Evolutionary conservation across 2,797 vertebrate genomes (phyloP), one percentile per base, ranked within the genome.

Genomic region (Tolypeutes matacus): DNA sequence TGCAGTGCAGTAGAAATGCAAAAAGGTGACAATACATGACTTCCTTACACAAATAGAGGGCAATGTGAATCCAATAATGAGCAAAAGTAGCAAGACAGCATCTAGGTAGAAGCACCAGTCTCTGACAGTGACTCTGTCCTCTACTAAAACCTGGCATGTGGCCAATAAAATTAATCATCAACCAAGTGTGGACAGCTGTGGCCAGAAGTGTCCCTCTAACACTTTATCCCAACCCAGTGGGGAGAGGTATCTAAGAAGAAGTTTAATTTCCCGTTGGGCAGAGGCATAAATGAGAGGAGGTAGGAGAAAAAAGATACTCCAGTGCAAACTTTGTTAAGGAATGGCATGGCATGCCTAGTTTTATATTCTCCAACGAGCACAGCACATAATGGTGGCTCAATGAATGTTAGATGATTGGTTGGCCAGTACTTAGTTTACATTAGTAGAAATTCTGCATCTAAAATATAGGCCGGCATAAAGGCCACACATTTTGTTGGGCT

Each of bases 261-360:
- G 5, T 49, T 89, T 75, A 13, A 77, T 62, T 86, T 58, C 4
- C 31, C 83, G 14, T 5, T 9, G 12, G 2, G 56, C 31, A 92
- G 80, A 78, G 46, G 89, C 13, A 84, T 31, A 92, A 86, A 56
- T 70, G 17, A 77, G 60, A 87, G 18, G 53, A 70, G 34, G 91
- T 18, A 3, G 18, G 29, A 6, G 14, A 91, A 76, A 56, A 81
- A 84, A 86, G 36, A 78, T 60, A 56, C 7, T 17, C n/a, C 46
- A 56, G 53, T 56, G n/a, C 7, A 39, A 58, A 42, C 27, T 51
- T 78, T 2, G 36, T 87, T 25, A 51, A 70, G 58, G 56, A 83
- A 36, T 29, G 14, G 29, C 29, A 18, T 42, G 62, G 9, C 31
- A 34, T 42, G 56, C 12, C n/a, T 46, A 82, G 49, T 7, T 60